phyloP scores from a whole-genome alignment of 2,888 invertebrate species.

The Tenthredo distinguenda region DNA sequence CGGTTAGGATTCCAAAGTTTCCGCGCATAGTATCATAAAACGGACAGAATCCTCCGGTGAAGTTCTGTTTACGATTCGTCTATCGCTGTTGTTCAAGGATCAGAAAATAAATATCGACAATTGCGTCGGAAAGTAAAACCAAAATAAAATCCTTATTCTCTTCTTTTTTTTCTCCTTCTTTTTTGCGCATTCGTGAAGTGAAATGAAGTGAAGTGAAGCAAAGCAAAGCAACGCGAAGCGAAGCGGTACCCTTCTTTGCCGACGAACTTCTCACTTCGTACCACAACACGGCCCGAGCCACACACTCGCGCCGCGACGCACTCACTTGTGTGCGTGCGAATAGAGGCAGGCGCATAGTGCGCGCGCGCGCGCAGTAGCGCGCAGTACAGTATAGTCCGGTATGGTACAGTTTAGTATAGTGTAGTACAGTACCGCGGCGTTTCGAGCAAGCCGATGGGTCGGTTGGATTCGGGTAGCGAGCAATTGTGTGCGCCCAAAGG shows the following conservation, averaged over 20 bases:
- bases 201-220: not conserved
- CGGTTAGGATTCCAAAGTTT: not conserved
- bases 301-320: not conserved
- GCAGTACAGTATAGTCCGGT: not conserved
- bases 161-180: too few relatives aligned
- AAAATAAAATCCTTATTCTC: not conserved
- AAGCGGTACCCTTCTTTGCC: not conserved
- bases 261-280: not conserved
- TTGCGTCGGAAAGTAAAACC: not conserved
- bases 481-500: not conserved
- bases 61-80: not conserved
- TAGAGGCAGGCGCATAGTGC: not conserved
- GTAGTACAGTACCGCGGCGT: not conserved
- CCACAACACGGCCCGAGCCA: not conserved
- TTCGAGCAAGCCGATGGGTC: conserved; percentile 15
- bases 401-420: conserved; percentile 2
- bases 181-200: not conserved
- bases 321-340: not conserved
- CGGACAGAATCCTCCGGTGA: not conserved
- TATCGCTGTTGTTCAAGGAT: not conserved
- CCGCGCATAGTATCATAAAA: not conserved
- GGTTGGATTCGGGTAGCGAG: not conserved
- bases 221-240: not conserved
- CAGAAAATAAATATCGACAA: not conserved
- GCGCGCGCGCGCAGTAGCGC: not conserved